These are phyloP conservation scores for Pyrrhia umbra DNA, from an alignment of 2,888 invertebrate genomes.

Conservation along the genomic window DNA sequence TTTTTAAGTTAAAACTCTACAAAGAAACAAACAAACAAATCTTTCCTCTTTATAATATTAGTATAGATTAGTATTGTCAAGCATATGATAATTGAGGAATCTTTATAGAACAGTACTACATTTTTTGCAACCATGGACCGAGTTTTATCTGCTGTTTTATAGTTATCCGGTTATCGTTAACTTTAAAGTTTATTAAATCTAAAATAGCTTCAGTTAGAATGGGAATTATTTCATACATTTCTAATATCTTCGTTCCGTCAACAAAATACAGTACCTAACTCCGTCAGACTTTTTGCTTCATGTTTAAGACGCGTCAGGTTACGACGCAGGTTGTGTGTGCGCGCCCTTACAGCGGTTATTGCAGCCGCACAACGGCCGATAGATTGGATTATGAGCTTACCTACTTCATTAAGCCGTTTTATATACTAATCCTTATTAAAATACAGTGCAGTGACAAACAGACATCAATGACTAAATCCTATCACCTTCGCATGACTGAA, in stretches of 20 bases:
- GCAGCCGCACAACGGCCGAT: slow-evolving; percentile 38
- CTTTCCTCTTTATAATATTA: too few relatives aligned
- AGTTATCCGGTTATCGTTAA: too few relatives aligned
- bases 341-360: slow-evolving; percentile 13
- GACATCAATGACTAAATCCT: not conserved
- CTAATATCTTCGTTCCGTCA: too few relatives aligned
- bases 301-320: not conserved
- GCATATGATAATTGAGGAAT: too few relatives aligned
- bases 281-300: not conserved
- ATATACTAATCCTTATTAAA: slow-evolving; percentile 26
- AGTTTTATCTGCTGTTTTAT: too few relatives aligned
- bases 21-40: too few relatives aligned
- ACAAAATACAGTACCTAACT: not conserved
- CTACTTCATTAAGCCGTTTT: slow-evolving; percentile 36
- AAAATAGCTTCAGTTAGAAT: too few relatives aligned
- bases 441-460: not conserved
- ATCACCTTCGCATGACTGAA: not conserved
- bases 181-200: not conserved
- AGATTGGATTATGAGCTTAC: slow-evolving; percentile 50
- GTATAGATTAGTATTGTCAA: too few relatives aligned
- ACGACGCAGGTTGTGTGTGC: not conserved
- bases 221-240: too few relatives aligned
- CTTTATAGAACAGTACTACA: too few relatives aligned
- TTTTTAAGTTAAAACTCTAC: too few relatives aligned
- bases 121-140: too few relatives aligned